Conservation (phyloP, 2,113 vertebrate genomes). For the Otolemur garnettii region DNA sequence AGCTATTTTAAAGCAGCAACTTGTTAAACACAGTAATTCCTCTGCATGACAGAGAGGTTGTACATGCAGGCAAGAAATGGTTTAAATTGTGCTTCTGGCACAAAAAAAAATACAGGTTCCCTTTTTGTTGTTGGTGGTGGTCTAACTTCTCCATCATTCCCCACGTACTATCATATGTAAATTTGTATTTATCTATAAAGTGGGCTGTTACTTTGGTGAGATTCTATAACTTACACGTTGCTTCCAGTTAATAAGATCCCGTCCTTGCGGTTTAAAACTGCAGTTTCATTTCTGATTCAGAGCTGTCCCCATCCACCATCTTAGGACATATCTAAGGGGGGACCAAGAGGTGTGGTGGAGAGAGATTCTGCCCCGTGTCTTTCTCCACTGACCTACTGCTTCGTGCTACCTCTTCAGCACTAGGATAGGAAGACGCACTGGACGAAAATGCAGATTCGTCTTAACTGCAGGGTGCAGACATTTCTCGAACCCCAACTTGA, state of each 20-base stretch:
- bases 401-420: not conserved
- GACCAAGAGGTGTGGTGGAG: not conserved
- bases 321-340: not conserved
- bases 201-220: not conserved
- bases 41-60: constrained; percentile 34
- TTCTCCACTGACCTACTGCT: not conserved
- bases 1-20: constrained; percentile 32
- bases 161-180: not conserved
- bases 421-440: rapidly evolving
- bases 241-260: not conserved
- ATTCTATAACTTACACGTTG: not conserved
- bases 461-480: not conserved
- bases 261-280: not conserved
- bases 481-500: not conserved
- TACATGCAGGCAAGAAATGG: not conserved
- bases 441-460: not conserved
- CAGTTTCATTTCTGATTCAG: not conserved
- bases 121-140: not conserved
- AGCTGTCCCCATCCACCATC: not conserved
- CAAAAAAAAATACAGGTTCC: not conserved
- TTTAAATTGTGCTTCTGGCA: not conserved
- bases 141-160: not conserved
- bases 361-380: not conserved
- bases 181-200: not conserved
- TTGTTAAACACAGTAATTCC: constrained; percentile 57